Base-by-base conservation (phyloP, 1,140 invertebrate genomes). In the Scylla paramamosain region DNA sequence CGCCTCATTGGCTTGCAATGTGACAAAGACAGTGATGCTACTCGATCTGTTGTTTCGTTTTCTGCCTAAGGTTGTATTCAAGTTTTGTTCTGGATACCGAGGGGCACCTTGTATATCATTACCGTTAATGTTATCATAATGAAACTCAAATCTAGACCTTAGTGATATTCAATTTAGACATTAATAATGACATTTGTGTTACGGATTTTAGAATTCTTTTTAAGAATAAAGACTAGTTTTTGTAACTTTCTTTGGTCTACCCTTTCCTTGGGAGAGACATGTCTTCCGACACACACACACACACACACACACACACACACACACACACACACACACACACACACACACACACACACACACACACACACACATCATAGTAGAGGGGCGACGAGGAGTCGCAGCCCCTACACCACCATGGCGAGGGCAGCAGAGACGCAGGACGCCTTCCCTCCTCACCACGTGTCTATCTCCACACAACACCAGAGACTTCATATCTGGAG, bases 181-280 rank as follows among this genome's bases (percentile, higher is more conserved):
- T 92, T 95, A 95, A 95, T 95, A 93, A 93, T 87, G 95, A 52
- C 92, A 90, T 95, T 95, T 95, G 92, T 95, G 95, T 95, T 93
- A 95, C 92, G 86, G 87, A 95, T 93, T 89, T 93, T 95, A 95
- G 92, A 83, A 91, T 93, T 95, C 95, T 95, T 95, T 95, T 93
- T 95, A 95, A 95, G 88, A 95, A 95, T 95, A 95, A 95, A 95
- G 95, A 91, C 86, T 95, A 95, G 95, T 95, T 95, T 95, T 95
- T 95, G 95, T 93, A 93, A 39, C 20, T 12, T 87, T 16, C 77
- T 95, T 95, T 93, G 52, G 45, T 28, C 25, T 87, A 82, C 32
- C 45, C 94, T 87, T 91, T 25, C 39, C n/a, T 32, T 7, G 20
- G 39, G 39, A 0, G 16, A 20, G 4, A 31, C 16, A 46, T 39